These are phyloP conservation scores for Limanda limanda DNA, from an alignment of 2,113 vertebrate genomes.

Conservation along the genomic window DNA sequence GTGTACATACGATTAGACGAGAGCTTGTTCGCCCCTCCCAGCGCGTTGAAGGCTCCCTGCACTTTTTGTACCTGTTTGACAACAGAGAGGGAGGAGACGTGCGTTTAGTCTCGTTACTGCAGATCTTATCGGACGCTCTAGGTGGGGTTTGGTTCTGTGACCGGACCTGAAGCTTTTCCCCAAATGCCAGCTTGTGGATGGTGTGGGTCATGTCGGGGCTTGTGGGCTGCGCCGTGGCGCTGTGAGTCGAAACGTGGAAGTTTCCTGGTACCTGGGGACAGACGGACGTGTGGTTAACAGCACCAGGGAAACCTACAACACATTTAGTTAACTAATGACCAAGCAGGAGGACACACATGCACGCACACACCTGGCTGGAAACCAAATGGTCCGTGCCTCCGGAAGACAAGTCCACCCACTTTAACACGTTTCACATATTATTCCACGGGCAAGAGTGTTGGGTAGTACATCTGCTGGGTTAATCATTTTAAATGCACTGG, in stretches of 20 bases:
- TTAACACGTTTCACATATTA: slow-evolving; percentile 12
- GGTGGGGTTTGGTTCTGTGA: neutral
- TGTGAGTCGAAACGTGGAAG: slow-evolving; percentile 98
- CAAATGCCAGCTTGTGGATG: slow-evolving; percentile 96
- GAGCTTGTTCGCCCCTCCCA: slow-evolving; percentile 92
- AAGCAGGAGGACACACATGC: neutral
- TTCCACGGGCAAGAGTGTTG: slow-evolving; percentile 32
- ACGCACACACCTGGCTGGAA: slow-evolving; percentile 20
- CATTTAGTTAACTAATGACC: slow-evolving; percentile 54
- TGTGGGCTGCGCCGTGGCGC: slow-evolving; percentile 96
- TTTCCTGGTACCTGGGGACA: slow-evolving; percentile 93
- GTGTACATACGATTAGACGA: slow-evolving; percentile 92
- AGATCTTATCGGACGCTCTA: neutral
- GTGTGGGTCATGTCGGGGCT: slow-evolving; percentile 97
- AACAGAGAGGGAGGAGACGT: slow-evolving; percentile 9
- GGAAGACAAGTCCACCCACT: slow-evolving; percentile 14
- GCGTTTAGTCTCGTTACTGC: neutral
- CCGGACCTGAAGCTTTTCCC: slow-evolving; percentile 91
- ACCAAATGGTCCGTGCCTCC: slow-evolving; percentile 35
- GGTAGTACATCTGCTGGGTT: slow-evolving; percentile 55
- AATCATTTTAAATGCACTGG: slow-evolving; percentile 67
- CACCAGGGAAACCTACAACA: neutral
- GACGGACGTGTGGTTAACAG: neutral
- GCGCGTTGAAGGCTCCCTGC: slow-evolving; percentile 96
- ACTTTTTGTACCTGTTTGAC: slow-evolving; percentile 89